Evolutionary conservation across 2,797 vertebrate species (phyloP).

Genomic region (Sebastes iracundus): DNA sequence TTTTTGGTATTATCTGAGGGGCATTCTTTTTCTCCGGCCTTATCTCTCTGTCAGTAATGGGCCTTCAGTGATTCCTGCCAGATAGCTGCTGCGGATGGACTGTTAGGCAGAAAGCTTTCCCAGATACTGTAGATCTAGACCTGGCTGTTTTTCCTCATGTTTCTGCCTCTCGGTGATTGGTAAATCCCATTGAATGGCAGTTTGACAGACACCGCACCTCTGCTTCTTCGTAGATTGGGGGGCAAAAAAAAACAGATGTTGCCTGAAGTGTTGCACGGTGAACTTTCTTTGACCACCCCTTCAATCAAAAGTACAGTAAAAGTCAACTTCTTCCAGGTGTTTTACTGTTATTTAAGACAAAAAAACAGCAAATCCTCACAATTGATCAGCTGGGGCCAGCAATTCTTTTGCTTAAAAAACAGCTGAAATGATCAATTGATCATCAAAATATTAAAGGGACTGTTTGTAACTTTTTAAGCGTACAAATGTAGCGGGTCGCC

Average conservation of each 20-base stretch:
- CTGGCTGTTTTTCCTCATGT: constrained; percentile 52
- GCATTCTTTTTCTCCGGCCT: constrained; percentile 65
- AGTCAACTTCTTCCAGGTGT: constrained; percentile 35
- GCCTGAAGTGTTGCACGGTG: constrained; percentile 36
- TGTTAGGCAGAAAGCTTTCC: constrained; percentile 66
- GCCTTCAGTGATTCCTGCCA: constrained; percentile 72
- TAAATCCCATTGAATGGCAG: constrained; percentile 67
- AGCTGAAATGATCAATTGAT: background rate
- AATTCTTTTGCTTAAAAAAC: background rate
- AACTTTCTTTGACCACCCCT: constrained; percentile 64
- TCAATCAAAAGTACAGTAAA: constrained; percentile 58
- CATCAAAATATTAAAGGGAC: background rate
- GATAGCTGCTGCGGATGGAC: constrained; percentile 63
- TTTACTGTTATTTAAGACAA: background rate
- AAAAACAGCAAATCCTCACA: background rate
- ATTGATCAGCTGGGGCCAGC: background rate
- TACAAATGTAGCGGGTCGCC: no score
- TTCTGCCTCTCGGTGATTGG: constrained; percentile 52
- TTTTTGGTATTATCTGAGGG: constrained; percentile 71
- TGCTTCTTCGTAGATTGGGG: constrained; percentile 19
- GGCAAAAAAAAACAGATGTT: background rate
- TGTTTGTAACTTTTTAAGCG: no score
- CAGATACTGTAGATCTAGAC: constrained; percentile 54
- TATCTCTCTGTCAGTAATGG: constrained; percentile 78
- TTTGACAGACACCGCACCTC: constrained; percentile 56